A percentile compares a stretch with the other conserved stretches of the same genome.
phyloP scores from a whole-genome alignment of 2,797 vertebrate genomes.

The Sarcophilus harrisii region DNA sequence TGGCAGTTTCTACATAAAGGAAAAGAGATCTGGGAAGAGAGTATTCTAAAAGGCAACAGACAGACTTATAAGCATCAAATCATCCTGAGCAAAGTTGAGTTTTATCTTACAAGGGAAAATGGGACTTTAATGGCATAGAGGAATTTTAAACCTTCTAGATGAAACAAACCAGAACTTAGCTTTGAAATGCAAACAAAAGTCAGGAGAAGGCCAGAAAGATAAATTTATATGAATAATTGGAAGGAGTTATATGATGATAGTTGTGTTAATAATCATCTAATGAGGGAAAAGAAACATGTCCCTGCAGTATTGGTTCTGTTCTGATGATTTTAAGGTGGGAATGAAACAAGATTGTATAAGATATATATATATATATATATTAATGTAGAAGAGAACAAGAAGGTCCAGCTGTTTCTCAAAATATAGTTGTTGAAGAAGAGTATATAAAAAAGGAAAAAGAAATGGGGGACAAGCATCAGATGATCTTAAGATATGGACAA shows the following conservation, averaged over 20 bases:
- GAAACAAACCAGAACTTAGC: neutral
- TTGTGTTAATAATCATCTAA: neutral
- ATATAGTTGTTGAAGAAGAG: neutral
- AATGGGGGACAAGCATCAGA: neutral
- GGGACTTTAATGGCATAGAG: neutral
- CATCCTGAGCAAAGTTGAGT: neutral
- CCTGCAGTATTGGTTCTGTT: neutral
- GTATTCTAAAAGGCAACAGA: neutral
- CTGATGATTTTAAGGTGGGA: neutral
- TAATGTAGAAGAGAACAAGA: neutral
- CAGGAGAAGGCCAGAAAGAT: neutral
- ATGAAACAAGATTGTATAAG: neutral
- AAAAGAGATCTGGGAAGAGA: neutral
- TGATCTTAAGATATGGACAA: neutral
- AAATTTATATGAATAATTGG: neutral
- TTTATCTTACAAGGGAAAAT: neutral
- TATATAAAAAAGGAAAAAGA: neutral
- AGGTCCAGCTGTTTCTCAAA: neutral
- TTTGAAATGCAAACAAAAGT: neutral
- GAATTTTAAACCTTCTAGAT: neutral
- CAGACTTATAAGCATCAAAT: neutral
- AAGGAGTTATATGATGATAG: neutral
- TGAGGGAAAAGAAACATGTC: neutral
- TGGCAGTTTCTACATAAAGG: neutral
- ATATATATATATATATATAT: neutral